These are phyloP conservation scores for Aspiorhynchus laticeps DNA, from an alignment of 2,113 vertebrate genomes.

Conservation along the genomic window DNA sequence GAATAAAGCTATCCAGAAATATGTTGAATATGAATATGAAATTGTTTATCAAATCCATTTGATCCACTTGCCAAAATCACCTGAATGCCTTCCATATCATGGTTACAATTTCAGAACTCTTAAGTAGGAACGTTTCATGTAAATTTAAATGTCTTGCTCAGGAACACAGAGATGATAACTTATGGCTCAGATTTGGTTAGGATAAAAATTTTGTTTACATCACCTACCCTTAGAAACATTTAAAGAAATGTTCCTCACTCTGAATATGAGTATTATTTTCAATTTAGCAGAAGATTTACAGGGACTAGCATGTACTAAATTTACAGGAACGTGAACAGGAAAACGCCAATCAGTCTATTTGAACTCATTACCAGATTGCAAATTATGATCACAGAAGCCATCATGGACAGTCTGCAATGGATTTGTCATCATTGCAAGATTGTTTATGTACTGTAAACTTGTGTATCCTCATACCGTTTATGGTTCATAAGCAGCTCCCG, in stretches of 20 bases:
- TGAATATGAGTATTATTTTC: background rate
- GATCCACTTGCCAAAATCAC: background rate
- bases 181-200: background rate
- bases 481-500: slow-evolving; percentile 89
- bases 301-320: background rate
- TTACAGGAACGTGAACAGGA: background rate
- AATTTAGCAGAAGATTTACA: background rate
- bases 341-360: background rate
- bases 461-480: slow-evolving; percentile 73
- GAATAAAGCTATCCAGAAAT: background rate
- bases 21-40: background rate
- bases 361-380: background rate
- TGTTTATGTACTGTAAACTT: background rate
- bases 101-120: background rate
- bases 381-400: background rate
- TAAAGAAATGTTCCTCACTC: background rate
- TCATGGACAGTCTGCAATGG: background rate
- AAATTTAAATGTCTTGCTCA: background rate
- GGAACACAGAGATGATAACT: background rate
- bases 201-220: background rate
- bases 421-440: background rate
- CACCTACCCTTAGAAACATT: background rate
- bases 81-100: background rate
- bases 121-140: background rate
- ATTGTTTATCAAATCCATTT: background rate